Evolutionary conservation across 2,113 vertebrate species (phyloP).

Genomic region (Malurus melanocephalus): DNA sequence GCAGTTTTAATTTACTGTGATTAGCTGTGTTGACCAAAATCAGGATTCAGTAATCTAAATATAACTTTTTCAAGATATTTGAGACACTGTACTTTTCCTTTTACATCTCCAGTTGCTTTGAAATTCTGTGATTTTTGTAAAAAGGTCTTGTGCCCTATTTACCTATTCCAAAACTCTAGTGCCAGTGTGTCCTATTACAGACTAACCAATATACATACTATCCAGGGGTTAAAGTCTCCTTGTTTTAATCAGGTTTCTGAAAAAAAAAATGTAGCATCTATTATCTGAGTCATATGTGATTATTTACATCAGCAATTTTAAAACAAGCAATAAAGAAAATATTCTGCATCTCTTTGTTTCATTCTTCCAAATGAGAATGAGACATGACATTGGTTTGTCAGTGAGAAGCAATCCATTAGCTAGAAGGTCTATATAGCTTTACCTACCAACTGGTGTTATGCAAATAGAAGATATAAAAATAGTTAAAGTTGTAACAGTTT

Average conservation of each 20-base stretch:
- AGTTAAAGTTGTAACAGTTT: not conserved
- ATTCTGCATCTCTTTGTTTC: not conserved
- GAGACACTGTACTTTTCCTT: not conserved
- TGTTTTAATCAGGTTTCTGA: not conserved
- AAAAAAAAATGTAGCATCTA: not conserved
- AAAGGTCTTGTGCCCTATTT: not conserved
- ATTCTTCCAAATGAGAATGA: not conserved
- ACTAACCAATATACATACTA: rapidly evolving
- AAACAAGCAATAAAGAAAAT: not conserved
- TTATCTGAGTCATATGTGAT: not conserved
- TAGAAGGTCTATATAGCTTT: not conserved
- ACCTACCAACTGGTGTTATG: not conserved
- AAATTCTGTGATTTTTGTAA: not conserved
- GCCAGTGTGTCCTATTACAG: not conserved
- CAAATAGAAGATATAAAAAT: not conserved
- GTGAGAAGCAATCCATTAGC: not conserved
- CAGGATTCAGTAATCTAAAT: not conserved
- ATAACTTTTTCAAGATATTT: not conserved
- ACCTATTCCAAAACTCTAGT: not conserved
- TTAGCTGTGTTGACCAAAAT: not conserved
- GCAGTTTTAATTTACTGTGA: not conserved
- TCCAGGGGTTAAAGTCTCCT: not conserved
- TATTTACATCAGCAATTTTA: not conserved
- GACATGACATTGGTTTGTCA: rapidly evolving
- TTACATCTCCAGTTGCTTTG: not conserved